Conservation (phyloP, 2,797 vertebrate genomes). For the Paramormyrops hopkinsi region DNA sequence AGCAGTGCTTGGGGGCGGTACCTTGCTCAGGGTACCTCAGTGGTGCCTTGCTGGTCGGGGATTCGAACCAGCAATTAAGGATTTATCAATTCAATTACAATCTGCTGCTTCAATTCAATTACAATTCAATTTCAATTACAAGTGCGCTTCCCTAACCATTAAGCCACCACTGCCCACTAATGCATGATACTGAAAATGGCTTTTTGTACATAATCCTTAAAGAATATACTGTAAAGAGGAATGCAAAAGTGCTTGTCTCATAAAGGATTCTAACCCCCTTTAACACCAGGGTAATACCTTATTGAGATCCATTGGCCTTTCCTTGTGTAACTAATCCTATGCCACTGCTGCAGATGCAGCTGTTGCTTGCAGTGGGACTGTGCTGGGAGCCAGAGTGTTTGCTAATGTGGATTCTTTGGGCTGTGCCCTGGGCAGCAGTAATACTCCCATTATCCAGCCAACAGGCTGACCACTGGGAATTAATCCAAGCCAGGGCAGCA, state of each 20-base stretch:
- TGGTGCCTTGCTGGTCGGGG: not conserved
- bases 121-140: too few species aligned
- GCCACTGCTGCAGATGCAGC: not conserved
- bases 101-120: too few species aligned
- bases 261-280: not conserved
- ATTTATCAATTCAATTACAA: too few species aligned
- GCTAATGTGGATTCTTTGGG: not conserved
- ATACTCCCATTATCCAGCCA: not conserved
- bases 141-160: not conserved
- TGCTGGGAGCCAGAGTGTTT: not conserved
- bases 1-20: not conserved
- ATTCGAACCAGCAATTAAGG: not conserved
- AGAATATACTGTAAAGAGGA: not conserved
- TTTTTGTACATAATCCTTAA: not conserved
- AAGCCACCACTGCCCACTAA: not conserved
- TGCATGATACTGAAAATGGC: not conserved
- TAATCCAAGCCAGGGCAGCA: not conserved
- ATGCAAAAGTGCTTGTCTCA: not conserved
- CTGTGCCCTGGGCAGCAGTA: not conserved
- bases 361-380: not conserved
- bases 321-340: not conserved
- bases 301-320: not conserved
- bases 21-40: not conserved
- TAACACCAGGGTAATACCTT: not conserved
- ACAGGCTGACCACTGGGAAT: not conserved